A percentile compares a stretch with the other conserved stretches of the same genome.
Evolutionary conservation across 2,888 invertebrate genomes (phyloP).

Genomic region (Pimpla rufipes): DNA sequence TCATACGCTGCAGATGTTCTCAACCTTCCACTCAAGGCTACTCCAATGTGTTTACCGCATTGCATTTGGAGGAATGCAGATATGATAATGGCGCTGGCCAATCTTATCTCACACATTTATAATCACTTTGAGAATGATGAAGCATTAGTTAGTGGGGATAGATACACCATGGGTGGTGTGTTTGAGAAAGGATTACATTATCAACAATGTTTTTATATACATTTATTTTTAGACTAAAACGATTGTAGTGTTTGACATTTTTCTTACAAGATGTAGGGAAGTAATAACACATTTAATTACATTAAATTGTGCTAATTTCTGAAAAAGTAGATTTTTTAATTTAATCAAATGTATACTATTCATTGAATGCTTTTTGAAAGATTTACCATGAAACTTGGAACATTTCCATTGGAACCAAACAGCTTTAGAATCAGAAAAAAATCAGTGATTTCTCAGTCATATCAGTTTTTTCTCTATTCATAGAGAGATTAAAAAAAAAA

Average conservation of each 20-base stretch:
- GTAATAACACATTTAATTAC: neutral
- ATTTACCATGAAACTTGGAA: too few species aligned
- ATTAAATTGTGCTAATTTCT: neutral
- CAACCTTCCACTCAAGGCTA: slow-evolving; percentile 61
- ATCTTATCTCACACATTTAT: slow-evolving; percentile 4
- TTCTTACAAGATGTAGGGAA: neutral
- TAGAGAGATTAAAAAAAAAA: too few species aligned
- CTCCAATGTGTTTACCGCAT: slow-evolving; percentile 14
- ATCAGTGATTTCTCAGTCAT: too few species aligned
- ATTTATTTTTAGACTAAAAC: too few species aligned
- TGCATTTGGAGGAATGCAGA: slow-evolving; percentile 8
- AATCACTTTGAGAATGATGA: neutral
- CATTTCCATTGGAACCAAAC: too few species aligned
- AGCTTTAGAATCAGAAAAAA: too few species aligned
- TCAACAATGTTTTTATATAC: too few species aligned
- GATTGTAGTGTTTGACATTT: too few species aligned
- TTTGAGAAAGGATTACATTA: too few species aligned
- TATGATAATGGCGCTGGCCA: neutral
- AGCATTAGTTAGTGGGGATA: neutral
- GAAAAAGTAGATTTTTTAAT: neutral
- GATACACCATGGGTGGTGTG: neutral
- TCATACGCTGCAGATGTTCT: slow-evolving; percentile 30
- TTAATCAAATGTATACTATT: too few species aligned
- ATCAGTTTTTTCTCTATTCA: too few species aligned
- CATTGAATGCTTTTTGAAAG: too few species aligned